Conservation (phyloP, 2,797 vertebrate genomes). For the Linurgus olivaceus region DNA sequence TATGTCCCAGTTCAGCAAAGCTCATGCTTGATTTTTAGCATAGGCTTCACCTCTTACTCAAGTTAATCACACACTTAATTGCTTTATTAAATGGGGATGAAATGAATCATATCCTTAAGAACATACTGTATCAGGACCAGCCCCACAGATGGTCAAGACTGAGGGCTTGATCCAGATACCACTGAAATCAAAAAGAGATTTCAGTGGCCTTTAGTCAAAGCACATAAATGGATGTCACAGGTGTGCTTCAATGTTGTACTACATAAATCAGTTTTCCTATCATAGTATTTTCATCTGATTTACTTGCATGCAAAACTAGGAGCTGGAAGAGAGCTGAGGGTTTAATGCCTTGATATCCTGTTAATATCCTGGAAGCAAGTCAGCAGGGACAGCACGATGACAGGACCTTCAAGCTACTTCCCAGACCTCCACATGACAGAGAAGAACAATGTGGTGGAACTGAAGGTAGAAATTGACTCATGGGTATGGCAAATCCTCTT, state of each 20-base stretch:
- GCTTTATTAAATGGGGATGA: not conserved
- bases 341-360: conserved; percentile 74
- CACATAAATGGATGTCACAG: not conserved
- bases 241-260: not conserved
- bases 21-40: not conserved
- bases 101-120: not conserved
- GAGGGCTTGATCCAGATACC: not conserved
- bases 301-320: conserved; percentile 78
- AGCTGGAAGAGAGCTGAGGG: conserved; percentile 70
- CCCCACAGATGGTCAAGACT: not conserved
- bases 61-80: not conserved
- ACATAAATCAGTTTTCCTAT: not conserved
- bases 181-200: not conserved
- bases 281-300: conserved; percentile 25
- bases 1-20: not conserved
- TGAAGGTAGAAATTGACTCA: not conserved
- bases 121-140: not conserved
- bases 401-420: not conserved
- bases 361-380: conserved; percentile 67
- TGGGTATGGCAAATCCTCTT: not conserved
- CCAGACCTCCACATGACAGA: not conserved
- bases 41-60: not conserved
- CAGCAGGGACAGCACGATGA: not conserved
- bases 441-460: not conserved
- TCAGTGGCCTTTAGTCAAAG: not conserved